Percentiles rank a stretch among this genome's conserved stretches.
These are phyloP conservation scores for Dipodomys spectabilis DNA, from an alignment of 2,113 vertebrate species.

Conservation along the genomic window DNA sequence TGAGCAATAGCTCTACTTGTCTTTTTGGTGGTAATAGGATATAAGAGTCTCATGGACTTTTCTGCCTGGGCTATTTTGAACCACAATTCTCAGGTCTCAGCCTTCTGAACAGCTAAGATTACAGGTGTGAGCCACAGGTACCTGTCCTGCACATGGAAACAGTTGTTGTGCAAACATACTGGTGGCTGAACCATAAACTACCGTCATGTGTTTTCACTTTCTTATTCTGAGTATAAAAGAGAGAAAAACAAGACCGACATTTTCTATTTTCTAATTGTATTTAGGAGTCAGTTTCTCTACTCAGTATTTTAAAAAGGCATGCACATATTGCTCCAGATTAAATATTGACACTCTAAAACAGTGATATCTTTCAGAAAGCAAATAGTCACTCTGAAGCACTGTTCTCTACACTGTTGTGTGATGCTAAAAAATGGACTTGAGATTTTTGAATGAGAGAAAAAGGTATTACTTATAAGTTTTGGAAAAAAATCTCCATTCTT, in stretches of 20 bases:
- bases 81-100: too few species aligned
- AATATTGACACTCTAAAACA: not conserved
- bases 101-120: too few species aligned
- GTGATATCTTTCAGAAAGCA: not conserved
- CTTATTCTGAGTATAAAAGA: not conserved
- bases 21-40: too few species aligned
- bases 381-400: not conserved
- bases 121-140: too few species aligned
- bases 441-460: not conserved
- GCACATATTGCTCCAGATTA: conserved; percentile 39
- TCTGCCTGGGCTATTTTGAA: too few species aligned
- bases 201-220: not conserved
- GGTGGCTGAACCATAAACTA: not conserved
- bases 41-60: too few species aligned
- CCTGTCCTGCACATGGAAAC: not conserved
- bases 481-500: not conserved
- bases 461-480: not conserved
- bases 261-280: not conserved
- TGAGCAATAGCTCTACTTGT: too few species aligned
- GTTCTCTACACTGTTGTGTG: not conserved
- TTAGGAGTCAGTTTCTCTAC: not conserved
- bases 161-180: not conserved
- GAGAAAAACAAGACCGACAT: not conserved
- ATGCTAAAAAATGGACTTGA: not conserved
- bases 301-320: not conserved